phyloP scores from a whole-genome alignment of 2,888 invertebrate genomes.

The Abrostola triplasia region DNA sequence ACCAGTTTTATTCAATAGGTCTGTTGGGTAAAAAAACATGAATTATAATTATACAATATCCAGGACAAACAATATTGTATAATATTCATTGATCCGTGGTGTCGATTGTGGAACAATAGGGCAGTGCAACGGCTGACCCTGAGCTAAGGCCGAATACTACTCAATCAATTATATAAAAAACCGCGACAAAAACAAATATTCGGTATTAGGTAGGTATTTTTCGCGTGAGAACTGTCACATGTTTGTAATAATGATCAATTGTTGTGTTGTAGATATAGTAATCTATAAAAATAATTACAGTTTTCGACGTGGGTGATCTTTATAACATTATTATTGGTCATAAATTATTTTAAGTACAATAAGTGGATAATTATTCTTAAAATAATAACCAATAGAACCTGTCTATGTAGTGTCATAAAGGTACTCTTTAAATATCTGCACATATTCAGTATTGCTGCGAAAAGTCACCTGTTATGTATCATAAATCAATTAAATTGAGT shows the following conservation, averaged over 20 bases:
- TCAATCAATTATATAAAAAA: constrained; percentile 56
- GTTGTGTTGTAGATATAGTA: constrained; percentile 21
- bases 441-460: too few relatives aligned
- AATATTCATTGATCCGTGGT: constrained; percentile 63
- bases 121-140: constrained; percentile 67
- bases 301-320: too few relatives aligned
- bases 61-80: constrained; percentile 61
- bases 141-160: constrained; percentile 60
- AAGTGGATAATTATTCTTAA: too few relatives aligned
- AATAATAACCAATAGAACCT: too few relatives aligned
- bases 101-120: constrained; percentile 56
- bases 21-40: constrained; percentile 63
- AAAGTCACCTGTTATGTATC: too few relatives aligned
- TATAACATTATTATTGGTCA: too few relatives aligned
- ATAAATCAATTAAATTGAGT: too few relatives aligned
- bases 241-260: constrained; percentile 20
- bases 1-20: constrained; percentile 67
- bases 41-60: constrained; percentile 63
- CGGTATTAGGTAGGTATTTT: constrained; percentile 13
- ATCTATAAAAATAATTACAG: constrained; percentile 3
- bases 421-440: too few relatives aligned
- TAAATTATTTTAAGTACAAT: too few relatives aligned
- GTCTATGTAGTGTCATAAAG: too few relatives aligned
- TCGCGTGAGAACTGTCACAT: constrained; percentile 59
- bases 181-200: constrained; percentile 56